Percentiles rank a stretch among this genome's conserved stretches.
phyloP scores from a whole-genome alignment of 2,888 invertebrate genomes.

The Brenthis daphne region DNA sequence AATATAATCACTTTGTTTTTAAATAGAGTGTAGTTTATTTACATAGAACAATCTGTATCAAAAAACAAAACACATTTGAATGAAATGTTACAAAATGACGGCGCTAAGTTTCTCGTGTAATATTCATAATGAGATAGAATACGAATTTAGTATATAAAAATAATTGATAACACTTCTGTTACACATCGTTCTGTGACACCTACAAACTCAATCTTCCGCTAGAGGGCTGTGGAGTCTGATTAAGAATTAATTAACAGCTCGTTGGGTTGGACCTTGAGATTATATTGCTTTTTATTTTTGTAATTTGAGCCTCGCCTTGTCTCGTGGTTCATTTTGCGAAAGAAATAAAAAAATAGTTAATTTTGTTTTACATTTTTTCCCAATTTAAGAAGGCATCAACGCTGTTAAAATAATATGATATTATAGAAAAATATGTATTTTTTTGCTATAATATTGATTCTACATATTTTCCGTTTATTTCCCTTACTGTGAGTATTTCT shows the following conservation, averaged over 20 bases:
- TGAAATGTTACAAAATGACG: too few relatives aligned
- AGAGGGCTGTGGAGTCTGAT: constrained; percentile 27
- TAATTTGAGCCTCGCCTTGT: constrained; percentile 15
- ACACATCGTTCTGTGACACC: constrained; percentile 1
- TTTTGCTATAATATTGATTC: background rate
- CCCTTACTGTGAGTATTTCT: too few relatives aligned
- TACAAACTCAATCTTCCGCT: constrained; percentile 24
- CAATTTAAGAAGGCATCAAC: constrained; percentile 5
- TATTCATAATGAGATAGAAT: too few relatives aligned
- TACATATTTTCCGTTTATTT: background rate
- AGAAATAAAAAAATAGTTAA: constrained; percentile 4
- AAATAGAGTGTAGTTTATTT: too few relatives aligned
- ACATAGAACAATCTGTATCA: too few relatives aligned
- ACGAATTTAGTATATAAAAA: too few relatives aligned
- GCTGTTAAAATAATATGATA: background rate
- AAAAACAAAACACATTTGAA: too few relatives aligned
- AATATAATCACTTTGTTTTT: too few relatives aligned
- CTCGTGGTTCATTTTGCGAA: constrained; percentile 5
- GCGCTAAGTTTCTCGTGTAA: too few relatives aligned
- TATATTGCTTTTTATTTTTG: constrained; percentile 25
- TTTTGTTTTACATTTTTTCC: constrained; percentile 1
- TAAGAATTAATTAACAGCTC: constrained; percentile 33
- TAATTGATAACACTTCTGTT: background rate
- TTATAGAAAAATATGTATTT: background rate
- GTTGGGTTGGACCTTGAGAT: constrained; percentile 23